Base-by-base conservation (phyloP, 2,888 invertebrate genomes). In the Lasioglossum malachurum region DNA sequence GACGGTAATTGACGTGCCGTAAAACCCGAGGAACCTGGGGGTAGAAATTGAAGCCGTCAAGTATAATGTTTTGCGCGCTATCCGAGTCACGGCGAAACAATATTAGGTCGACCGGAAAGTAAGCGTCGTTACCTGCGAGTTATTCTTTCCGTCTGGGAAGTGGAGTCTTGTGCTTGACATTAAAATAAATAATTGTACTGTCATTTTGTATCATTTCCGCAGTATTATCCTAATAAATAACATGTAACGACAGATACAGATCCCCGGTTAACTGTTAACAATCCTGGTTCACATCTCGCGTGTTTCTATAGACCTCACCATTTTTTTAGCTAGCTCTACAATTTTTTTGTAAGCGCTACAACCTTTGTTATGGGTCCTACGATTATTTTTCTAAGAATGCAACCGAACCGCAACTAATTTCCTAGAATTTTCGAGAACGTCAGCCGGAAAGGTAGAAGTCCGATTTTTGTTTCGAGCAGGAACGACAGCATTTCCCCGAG, bases 21-120 rank as follows among this genome's bases (percentile, higher is more conserved):
- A 46, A 64, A 73, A 46, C 31, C 19, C 46, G 10, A 27, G 31
- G 31, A 73, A 46, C 46, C 31, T 0, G 27, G 19, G 16, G 31
- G 23, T 19, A 31, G 2, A 23, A 8, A 67, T 67, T 67, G 23
- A 67, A 67, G 67, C 19, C 8, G 5, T 19, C 31, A 2, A 23
- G 35, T 19, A 64, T 7, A 64, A 64, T 64, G 27, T 23, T 53
- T 53, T 53, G 23, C 23, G 53, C 8, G 23, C 60, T 64, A 7
- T 27, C 27, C 27, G 14, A 64, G n/a, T 27, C 60, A 16, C 16
- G 14, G 27, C 16, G 60, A 31, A 64, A n/a, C 27, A 64, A 64
- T 64, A 64, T 64, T 64, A 64, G 60, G 60, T 60, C 60, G 60
- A 64, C 60, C 60, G 64, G 64, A 64, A 64, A 64, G 64, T 64